Percentiles rank a stretch among this genome's conserved stretches.
phyloP scores from a whole-genome alignment of 2,113 vertebrate genomes.

The Probosciger aterrimus region DNA sequence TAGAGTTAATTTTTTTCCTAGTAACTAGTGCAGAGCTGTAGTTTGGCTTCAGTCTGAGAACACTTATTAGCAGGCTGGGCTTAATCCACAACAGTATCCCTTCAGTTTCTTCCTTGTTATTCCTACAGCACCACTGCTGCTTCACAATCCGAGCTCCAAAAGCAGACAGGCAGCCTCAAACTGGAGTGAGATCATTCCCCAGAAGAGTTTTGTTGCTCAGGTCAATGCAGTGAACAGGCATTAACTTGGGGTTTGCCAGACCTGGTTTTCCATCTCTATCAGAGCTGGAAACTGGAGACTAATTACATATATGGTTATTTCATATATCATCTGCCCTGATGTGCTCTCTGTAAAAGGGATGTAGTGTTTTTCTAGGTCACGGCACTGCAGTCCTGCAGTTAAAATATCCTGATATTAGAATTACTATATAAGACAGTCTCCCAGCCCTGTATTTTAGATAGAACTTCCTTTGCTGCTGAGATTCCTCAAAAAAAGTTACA shows the following conservation, averaged over 20 bases:
- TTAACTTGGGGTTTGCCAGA: background rate
- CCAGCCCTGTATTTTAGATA: background rate
- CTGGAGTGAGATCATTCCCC: background rate
- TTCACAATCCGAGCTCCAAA: background rate
- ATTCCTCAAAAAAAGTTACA: background rate
- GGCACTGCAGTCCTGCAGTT: background rate
- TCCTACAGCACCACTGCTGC: background rate
- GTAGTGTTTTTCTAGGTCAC: background rate
- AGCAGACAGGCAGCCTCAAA: background rate
- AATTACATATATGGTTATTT: background rate
- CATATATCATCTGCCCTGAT: background rate
- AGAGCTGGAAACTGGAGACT: background rate
- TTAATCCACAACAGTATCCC: background rate
- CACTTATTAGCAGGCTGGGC: background rate
- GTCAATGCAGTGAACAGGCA: background rate
- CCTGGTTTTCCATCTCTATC: background rate
- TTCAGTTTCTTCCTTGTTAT: background rate
- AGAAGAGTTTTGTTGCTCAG: background rate
- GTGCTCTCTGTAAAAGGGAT: background rate
- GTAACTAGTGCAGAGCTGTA: background rate
- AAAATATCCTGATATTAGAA: background rate
- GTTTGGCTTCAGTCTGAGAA: background rate
- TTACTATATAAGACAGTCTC: background rate
- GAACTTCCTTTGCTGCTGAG: background rate
- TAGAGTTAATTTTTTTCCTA: background rate